Evolutionary conservation across 2,113 vertebrate species (phyloP).

Genomic region (Myiozetetes cayanensis): DNA sequence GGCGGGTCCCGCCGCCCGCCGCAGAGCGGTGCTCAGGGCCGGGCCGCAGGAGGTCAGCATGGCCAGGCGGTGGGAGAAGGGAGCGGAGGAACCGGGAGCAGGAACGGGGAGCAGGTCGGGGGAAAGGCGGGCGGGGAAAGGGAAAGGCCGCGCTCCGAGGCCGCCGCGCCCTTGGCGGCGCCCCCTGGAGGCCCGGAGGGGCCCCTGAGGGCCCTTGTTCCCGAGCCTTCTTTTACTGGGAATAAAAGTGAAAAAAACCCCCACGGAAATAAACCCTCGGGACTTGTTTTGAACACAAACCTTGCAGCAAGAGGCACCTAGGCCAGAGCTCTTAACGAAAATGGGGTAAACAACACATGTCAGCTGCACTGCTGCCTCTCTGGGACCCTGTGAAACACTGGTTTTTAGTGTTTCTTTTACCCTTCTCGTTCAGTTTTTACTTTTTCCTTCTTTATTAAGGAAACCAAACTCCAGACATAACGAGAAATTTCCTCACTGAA

Average conservation of each 20-base stretch:
- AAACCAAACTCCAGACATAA: not conserved
- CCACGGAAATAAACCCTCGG: not conserved
- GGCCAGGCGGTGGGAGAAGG: not conserved
- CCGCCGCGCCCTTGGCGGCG: not conserved
- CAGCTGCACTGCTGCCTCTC: not conserved
- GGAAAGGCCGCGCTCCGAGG: too few relatives aligned
- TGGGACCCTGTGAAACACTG: not conserved
- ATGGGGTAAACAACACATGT: not conserved
- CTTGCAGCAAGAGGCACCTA: not conserved
- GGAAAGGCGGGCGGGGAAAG: too few relatives aligned
- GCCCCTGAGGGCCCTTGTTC: rapidly evolving
- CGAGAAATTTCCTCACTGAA: not conserved
- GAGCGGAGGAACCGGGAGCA: too few relatives aligned
- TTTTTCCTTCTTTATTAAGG: not conserved
- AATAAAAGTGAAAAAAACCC: not conserved
- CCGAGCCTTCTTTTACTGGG: rapidly evolving
- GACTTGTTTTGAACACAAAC: not conserved
- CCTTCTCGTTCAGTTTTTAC: not conserved
- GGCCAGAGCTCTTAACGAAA: not conserved
- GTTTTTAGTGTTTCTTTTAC: not conserved
- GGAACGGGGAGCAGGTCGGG: too few relatives aligned
- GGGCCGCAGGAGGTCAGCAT: not conserved
- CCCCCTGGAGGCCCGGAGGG: not conserved
- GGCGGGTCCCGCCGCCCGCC: not conserved
- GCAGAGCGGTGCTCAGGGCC: not conserved